These are phyloP conservation scores for Orchesellides sinensis DNA, from an alignment of 2,888 invertebrate genomes.

Conservation along the genomic window DNA sequence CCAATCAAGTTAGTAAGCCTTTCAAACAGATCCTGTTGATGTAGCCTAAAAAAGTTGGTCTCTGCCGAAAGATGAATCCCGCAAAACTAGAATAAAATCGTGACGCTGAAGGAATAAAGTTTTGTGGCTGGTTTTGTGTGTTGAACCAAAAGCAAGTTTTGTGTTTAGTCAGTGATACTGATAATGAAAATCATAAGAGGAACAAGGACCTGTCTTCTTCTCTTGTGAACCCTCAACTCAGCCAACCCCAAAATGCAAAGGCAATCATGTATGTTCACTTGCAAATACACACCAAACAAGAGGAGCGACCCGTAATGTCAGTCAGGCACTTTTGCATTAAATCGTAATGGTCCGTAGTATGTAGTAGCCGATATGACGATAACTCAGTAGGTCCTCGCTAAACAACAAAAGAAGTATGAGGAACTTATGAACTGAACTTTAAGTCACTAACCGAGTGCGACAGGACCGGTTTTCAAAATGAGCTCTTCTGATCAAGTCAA, in stretches of 20 bases:
- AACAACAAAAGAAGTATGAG: slow-evolving; percentile 43
- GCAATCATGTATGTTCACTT: too few relatives aligned
- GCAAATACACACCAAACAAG: slow-evolving; percentile 21
- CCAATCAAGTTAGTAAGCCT: slow-evolving; percentile 52
- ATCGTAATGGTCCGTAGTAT: slow-evolving; percentile 15
- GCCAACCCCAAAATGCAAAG: slow-evolving; percentile 37
- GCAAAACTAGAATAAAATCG: slow-evolving; percentile 65
- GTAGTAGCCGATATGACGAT: slow-evolving; percentile 8
- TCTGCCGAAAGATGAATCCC: slow-evolving; percentile 61
- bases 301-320: slow-evolving; percentile 62
- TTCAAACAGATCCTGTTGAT: slow-evolving; percentile 53
- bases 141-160: slow-evolving; percentile 60
- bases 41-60: slow-evolving; percentile 50
- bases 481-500: slow-evolving; percentile 58
- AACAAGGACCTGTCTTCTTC: slow-evolving; percentile 48
- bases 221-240: slow-evolving; percentile 48
- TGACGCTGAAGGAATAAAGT: slow-evolving; percentile 51
- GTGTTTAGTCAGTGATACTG: slow-evolving; percentile 32
- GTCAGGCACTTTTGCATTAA: slow-evolving; percentile 53
- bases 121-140: slow-evolving; percentile 50
- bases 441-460: slow-evolving; percentile 64
- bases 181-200: slow-evolving; percentile 47
- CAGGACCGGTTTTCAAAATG: slow-evolving; percentile 67
- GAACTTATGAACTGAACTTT: slow-evolving; percentile 63
- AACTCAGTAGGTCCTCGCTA: slow-evolving; percentile 45